These are phyloP conservation scores for Hydrolagus colliei DNA, from an alignment of 2,797 vertebrate species.

Conservation along the genomic window DNA sequence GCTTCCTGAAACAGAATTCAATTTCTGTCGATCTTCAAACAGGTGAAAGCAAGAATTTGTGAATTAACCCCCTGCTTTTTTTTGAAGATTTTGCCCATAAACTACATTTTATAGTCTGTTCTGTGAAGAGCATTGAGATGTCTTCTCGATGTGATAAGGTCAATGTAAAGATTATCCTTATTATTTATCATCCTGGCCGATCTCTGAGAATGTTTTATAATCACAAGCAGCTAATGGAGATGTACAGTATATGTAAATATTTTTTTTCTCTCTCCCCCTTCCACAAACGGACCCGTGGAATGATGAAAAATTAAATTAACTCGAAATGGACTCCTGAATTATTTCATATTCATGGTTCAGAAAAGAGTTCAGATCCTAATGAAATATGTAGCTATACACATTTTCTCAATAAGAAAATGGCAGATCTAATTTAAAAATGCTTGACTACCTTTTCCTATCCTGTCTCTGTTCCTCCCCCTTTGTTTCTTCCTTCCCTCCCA, in stretches of 20 bases:
- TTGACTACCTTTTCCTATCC: conserved; percentile 48
- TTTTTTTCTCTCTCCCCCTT: neutral
- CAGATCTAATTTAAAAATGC: conserved; percentile 52
- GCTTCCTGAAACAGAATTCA: no score
- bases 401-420: conserved; percentile 53
- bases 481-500: no score
- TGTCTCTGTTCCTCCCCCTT: conserved; percentile 38
- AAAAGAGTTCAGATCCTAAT: conserved; percentile 62
- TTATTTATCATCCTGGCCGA: conserved; percentile 21
- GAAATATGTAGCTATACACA: conserved; percentile 58
- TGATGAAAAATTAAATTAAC: conserved; percentile 67
- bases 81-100: no score
- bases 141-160: no score
- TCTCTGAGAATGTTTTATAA: conserved; percentile 15
- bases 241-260: no score
- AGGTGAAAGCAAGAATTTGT: no score
- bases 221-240: conserved; percentile 9
- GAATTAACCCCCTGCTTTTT: no score
- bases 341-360: conserved; percentile 64
- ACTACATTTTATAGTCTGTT: no score
- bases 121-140: no score
- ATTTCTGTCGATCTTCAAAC: no score
- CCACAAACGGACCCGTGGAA: conserved; percentile 40
- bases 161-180: neutral
- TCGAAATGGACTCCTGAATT: conserved; percentile 65